Evolutionary conservation across 2,113 vertebrate genomes (phyloP), one percentile per base, ranked within the genome.

Genomic region (Pterophyllum scalare): DNA sequence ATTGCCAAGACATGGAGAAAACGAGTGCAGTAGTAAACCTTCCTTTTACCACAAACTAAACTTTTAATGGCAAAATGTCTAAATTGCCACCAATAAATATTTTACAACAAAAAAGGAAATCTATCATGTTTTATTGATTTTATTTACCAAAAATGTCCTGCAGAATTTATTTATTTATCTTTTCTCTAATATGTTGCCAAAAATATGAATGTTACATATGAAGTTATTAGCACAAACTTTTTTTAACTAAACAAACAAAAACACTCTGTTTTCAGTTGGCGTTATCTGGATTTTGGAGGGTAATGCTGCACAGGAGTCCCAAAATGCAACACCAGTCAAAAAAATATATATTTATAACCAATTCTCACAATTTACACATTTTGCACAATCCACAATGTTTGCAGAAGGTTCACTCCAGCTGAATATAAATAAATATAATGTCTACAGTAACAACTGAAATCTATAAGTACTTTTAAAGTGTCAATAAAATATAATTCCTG

Each of bases 351-450:
- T 46, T 20, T 54, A 10, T 20, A 54, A 54, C 8, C 20, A n/a
- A 2, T 54, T 46, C 19, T 70, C 15, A 49, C 12, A 70, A 70
- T 70, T 70, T 70, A 24, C 22, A 28, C 64, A 49, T 28, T 28
- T 28, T 28, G 28, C 28, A 28, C 28, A 28, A 28, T 28, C 28
- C 35, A 38, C 35, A 9, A 38, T 38, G 35, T 9, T 38, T 38
- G 8, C 35, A 38, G 35, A 38, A 38, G 35, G 7, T 38, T 72
- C 52, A 54, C 24, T n/a, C 26, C 46, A n/a, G n/a, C 26, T 31
- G 6, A 72, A n/a, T 72, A 28, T 31, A 52, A 72, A 72, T 70
- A 52, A 72, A 26, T 52, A 72, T 54, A 31, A 72, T 72, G 67
- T 7, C 49, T n/a, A 54, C 46, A 52, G 6, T n/a, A 72, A 33